Conservation (phyloP, 2,888 invertebrate species). For the Acronicta psi region DNA sequence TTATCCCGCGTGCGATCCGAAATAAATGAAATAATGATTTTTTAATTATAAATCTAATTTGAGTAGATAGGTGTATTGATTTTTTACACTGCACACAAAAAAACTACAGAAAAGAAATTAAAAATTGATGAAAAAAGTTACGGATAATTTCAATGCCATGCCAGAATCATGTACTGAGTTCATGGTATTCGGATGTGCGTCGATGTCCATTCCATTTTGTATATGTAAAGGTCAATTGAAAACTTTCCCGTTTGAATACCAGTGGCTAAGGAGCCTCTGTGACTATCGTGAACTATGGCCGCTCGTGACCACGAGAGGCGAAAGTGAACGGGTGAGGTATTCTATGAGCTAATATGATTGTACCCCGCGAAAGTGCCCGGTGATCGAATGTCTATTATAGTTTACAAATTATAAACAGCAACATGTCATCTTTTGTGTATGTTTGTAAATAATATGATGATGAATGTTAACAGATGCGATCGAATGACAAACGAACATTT, state of each 20-base stretch:
- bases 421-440: conserved; percentile 20
- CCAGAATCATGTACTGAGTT: no score
- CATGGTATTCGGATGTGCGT: no score
- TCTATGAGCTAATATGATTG: conserved; percentile 63
- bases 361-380: conserved; percentile 61
- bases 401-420: conserved; percentile 24
- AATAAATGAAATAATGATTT: no score
- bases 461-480: conserved; percentile 20
- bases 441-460: conserved; percentile 31
- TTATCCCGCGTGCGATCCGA: no score
- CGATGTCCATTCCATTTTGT: no score
- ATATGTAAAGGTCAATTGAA: conserved; percentile 58
- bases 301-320: conserved; percentile 69
- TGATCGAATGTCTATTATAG: conserved; percentile 45
- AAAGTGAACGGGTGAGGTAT: conserved; percentile 69
- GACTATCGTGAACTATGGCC: conserved; percentile 68
- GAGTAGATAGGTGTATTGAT: no score
- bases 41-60: no score
- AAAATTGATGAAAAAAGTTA: no score
- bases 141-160: no score
- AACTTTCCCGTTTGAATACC: conserved; percentile 60
- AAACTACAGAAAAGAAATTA: no score
- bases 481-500: conserved; percentile 17
- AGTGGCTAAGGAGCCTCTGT: conserved; percentile 58
- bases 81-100: no score